Evolutionary conservation across 2,113 vertebrate genomes (phyloP).

Genomic region (Pollachius pollachius): DNA sequence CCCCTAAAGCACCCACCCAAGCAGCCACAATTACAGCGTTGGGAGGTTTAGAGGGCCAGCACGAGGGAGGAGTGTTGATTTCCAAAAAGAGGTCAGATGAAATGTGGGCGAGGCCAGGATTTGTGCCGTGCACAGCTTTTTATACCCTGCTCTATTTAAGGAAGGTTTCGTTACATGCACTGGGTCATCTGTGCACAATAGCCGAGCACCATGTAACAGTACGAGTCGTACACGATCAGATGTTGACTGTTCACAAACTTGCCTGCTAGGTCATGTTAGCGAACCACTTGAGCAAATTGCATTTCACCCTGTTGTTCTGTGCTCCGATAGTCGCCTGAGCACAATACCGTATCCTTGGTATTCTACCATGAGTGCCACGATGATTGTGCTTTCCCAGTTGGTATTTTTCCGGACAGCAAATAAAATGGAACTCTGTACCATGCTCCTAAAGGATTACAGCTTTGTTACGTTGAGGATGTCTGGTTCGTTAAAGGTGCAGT

Average conservation of each 20-base stretch:
- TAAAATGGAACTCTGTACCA: conserved; percentile 35
- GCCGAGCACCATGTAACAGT: neutral
- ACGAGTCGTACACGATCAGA: neutral
- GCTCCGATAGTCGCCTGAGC: neutral
- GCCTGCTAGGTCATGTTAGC: too few species aligned
- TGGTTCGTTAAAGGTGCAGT: conserved; percentile 11
- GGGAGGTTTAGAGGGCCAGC: conserved; percentile 31
- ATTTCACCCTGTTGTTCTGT: neutral
- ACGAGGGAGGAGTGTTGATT: conserved; percentile 20
- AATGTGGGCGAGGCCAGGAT: conserved; percentile 45
- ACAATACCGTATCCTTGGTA: neutral
- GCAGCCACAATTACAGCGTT: conserved; percentile 63
- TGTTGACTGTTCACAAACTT: too few species aligned
- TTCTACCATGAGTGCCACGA: too few species aligned
- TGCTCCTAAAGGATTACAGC: conserved; percentile 44
- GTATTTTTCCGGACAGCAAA: conserved; percentile 7
- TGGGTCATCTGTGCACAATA: too few species aligned
- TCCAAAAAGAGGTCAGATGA: conserved; percentile 43
- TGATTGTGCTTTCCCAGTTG: too few species aligned
- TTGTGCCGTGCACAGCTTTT: conserved; percentile 38
- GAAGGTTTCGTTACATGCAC: conserved; percentile 27
- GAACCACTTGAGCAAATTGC: too few species aligned
- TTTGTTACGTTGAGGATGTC: conserved; percentile 23
- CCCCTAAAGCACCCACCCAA: conserved; percentile 43
- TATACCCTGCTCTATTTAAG: conserved; percentile 37